A percentile compares a stretch with the other conserved stretches of the same genome.
Conservation (phyloP, 2,888 invertebrate genomes). For the Acrobasis suavella region DNA sequence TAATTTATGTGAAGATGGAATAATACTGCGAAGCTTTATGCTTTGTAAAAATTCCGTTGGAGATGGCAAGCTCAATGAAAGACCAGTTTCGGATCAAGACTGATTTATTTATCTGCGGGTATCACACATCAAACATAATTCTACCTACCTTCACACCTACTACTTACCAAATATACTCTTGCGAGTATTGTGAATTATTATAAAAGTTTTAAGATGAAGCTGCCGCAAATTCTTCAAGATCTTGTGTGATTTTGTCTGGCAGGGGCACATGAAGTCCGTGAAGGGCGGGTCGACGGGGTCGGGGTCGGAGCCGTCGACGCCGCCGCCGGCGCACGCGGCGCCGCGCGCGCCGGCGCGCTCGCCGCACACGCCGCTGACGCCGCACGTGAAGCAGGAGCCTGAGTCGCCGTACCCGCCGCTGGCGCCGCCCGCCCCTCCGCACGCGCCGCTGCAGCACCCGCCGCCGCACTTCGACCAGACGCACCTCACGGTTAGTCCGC, state of each 20-base stretch:
- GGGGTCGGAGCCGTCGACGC: slow-evolving; percentile 77
- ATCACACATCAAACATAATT: too few relatives aligned
- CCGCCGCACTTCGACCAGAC: slow-evolving; percentile 44
- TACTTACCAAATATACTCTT: too few relatives aligned
- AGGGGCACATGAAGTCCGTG: slow-evolving; percentile 63
- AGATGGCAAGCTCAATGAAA: too few relatives aligned
- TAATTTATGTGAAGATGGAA: too few relatives aligned
- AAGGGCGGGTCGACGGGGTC: slow-evolving; percentile 72
- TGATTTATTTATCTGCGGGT: too few relatives aligned
- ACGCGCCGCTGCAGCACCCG: slow-evolving; percentile 58
- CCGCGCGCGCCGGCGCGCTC: slow-evolving; percentile 55
- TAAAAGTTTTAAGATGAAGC: too few relatives aligned
- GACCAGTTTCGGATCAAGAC: too few relatives aligned
- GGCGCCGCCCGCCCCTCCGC: slow-evolving; percentile 68
- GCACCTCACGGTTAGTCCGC: slow-evolving; percentile 60
- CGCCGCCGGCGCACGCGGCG: slow-evolving; percentile 74
- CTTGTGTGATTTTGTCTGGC: slow-evolving; percentile 18
- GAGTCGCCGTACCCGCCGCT: slow-evolving; percentile 70
- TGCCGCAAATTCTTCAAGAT: neutral
- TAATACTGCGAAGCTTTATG: too few relatives aligned
- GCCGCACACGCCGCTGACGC: slow-evolving; percentile 77
- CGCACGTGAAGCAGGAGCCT: slow-evolving; percentile 85
- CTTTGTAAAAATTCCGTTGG: too few relatives aligned
- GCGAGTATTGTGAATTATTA: too few relatives aligned
- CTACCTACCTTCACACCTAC: too few relatives aligned